Evolutionary conservation across 2,113 vertebrate species (phyloP), one percentile per base, ranked within the genome.

Genomic region (Axis porcinus): DNA sequence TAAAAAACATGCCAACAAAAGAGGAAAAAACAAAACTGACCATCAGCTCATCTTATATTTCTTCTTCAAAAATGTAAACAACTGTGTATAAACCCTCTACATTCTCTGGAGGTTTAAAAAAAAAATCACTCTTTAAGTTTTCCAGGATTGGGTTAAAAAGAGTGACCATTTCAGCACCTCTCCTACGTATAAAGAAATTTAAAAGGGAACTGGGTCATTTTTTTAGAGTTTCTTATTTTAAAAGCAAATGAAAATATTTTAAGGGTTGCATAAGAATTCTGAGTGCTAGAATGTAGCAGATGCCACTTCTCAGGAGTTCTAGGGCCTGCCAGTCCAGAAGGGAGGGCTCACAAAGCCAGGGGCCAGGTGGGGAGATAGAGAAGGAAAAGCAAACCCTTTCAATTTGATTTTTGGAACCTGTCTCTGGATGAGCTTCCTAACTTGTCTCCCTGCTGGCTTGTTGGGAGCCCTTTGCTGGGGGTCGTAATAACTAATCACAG

Each of bases 201-300:
- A 87, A 92, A 96, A 95, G 76, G 30, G 52, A 89, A 91, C 74
- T 92, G 52, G 92, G 64, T 84, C 81, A 30, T 91, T 88, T 93
- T 89, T 94, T 85, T 50, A 85, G 92, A 94, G 40, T 94, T 94
- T 96, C 87, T 94, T 94, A 83, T 84, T 96, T 97, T 97, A 95
- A 97, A 98, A 95, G 86, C 93, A 90, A 94, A 92, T 70, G 74
- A 76, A 95, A 92, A 47, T 81, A 60, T 92, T 92, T 92, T 94
- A n/a, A 64, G 58, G 67, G 64, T 87, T 89, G 85, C 33, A 14
- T 33, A 47, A 87, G 94, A 84, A 62, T 64, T n/a, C 16, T 45
- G 70, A 57, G 60, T 21, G 25, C 95, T 33, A 67, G 76, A 30
- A 47, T 19, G 14, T 9, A 16, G 91, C 83, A 54, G 88, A 62